Evolutionary conservation across 2,888 invertebrate genomes (phyloP).

Genomic region (Gasteruption jaculator): DNA sequence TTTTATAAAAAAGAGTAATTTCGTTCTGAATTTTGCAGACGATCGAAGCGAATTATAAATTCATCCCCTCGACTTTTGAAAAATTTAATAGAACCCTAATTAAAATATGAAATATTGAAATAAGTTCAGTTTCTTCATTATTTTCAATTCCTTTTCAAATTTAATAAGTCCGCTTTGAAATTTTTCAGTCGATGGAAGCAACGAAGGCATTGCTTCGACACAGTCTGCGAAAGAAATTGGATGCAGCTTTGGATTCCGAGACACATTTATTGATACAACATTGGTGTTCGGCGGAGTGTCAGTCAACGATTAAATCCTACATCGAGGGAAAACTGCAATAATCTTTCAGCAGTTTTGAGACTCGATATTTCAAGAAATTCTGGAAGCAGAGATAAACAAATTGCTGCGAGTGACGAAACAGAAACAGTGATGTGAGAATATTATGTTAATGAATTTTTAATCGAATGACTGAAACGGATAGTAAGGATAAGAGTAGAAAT

Average conservation of each 20-base stretch:
- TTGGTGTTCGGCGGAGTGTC: slow-evolving; percentile 73
- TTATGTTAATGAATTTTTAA: too few species aligned
- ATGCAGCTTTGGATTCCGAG: slow-evolving; percentile 64
- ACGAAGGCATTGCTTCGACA: slow-evolving; percentile 58
- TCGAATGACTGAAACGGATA: too few species aligned
- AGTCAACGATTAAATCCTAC: slow-evolving; percentile 52
- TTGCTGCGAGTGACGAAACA: too few species aligned
- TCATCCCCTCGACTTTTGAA: too few species aligned
- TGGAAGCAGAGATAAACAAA: too few species aligned
- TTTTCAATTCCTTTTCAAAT: slow-evolving; percentile 9
- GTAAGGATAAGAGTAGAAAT: too few species aligned
- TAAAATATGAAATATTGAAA: background rate
- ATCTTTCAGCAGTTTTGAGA: background rate
- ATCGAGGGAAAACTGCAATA: slow-evolving; percentile 39
- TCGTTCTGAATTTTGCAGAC: too few species aligned
- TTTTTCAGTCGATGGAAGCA: slow-evolving; percentile 64
- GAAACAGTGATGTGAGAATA: too few species aligned
- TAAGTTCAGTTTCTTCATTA: slow-evolving; percentile 3
- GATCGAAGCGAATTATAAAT: too few species aligned
- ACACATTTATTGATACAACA: slow-evolving; percentile 65
- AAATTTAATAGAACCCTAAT: slow-evolving; percentile 3
- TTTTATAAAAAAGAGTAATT: too few species aligned
- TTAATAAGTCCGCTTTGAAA: too few species aligned
- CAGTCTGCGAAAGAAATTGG: slow-evolving; percentile 58
- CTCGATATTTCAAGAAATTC: background rate